Base-by-base conservation (phyloP, 2,797 vertebrate species). In the Neostethus bicornis region DNA sequence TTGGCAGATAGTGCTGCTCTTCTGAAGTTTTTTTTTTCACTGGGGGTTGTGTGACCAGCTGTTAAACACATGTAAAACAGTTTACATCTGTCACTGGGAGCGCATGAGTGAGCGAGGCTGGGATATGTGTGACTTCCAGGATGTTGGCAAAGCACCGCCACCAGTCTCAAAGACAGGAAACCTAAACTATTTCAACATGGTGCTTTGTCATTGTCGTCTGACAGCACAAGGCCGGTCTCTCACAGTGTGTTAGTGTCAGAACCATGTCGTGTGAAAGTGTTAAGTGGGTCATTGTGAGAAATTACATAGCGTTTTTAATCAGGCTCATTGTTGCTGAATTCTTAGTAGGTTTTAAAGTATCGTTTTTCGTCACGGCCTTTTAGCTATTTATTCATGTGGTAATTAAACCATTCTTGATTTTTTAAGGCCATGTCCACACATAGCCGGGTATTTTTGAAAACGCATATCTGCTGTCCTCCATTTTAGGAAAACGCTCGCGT, bases 11-110 rank as follows among this genome's bases (percentile, higher is more conserved):
- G 64, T 51, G 25, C 10, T 21, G 49, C 57, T 64, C 73, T 75
- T 86, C 81, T 75, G 66, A 82, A 80, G 75, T 83, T 83, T 85
- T 87, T 81, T 83, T 71, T 67, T 77, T 82, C 78, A 82, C 64
- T 44, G 61, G 67, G 77, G 66, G 58, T 70, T 70, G 54, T 73
- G 79, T 47, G 80, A 81, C 67, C 85, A 84, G 85, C 85, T 87
- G 79, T 73, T 77, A 29, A 56, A 66, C 1, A 47, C 79, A 77
- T 82, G 72, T 42, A 69, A 69, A 81, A 68, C 50, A 71, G 71
- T 85, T 82, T 87, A 79, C 66, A 66, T 79, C 59, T 87, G 72
- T 79, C 62, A 69, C 58, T 51, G 73, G 48, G 51, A 24, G 26
- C 72, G 74, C 43, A 0, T 49, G 48, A 2, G 11, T 35, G 61